These are phyloP conservation scores for Holocentrus rufus DNA, from an alignment of 2,797 vertebrate genomes.

Conservation along the genomic window DNA sequence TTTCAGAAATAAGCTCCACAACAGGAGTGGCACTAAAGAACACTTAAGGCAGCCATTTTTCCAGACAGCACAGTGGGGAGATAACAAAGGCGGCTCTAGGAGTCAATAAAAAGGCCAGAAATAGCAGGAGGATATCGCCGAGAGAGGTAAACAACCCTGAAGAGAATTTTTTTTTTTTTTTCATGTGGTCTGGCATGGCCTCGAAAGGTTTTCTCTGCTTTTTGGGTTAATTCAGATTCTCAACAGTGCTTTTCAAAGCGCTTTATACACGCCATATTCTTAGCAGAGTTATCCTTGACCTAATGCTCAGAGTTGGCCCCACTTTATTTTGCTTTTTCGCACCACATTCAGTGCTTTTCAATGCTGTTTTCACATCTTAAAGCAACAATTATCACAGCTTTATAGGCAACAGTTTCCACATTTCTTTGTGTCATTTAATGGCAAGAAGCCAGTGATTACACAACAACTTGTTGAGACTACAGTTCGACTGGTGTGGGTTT, in stretches of 20 bases:
- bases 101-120: conserved; percentile 66
- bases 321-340: too few species aligned
- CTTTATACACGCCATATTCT: neutral
- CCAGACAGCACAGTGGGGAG: conserved; percentile 60
- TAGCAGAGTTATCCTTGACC: neutral
- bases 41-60: conserved; percentile 68
- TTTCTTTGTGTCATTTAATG: too few species aligned
- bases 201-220: conserved; percentile 19
- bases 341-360: neutral
- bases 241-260: conserved; percentile 1
- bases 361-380: neutral
- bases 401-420: too few species aligned
- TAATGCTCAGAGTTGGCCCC: neutral
- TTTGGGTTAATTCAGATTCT: conserved; percentile 17
- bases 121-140: conserved; percentile 51
- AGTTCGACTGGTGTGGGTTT: too few species aligned
- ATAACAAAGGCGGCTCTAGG: conserved; percentile 61
- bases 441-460: too few species aligned
- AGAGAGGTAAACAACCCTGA: conserved; percentile 58
- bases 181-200: neutral
- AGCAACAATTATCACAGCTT: too few species aligned
- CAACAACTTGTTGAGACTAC: too few species aligned
- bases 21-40: conserved; percentile 63
- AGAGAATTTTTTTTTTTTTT: conserved; percentile 9
- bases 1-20: conserved; percentile 55